phyloP scores from a whole-genome alignment of 2,797 vertebrate species.

The Anableps anableps region DNA sequence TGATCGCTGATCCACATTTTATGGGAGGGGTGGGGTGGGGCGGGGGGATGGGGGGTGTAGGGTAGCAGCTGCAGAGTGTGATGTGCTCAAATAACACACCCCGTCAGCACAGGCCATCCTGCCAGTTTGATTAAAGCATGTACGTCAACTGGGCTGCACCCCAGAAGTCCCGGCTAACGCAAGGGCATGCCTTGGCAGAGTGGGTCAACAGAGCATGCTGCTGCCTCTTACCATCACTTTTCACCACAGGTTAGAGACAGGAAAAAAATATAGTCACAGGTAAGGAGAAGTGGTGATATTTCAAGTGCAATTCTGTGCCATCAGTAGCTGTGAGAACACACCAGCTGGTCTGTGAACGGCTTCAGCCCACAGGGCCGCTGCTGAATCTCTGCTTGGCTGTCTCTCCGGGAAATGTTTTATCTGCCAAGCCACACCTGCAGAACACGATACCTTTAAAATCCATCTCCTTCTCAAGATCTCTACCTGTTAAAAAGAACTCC shows the following conservation, averaged over 20 bases:
- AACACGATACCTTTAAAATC: constrained; percentile 57
- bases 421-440: constrained; percentile 62
- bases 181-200: constrained; percentile 38
- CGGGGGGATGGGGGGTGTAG: neutral
- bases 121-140: constrained; percentile 69
- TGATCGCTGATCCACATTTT: constrained; percentile 39
- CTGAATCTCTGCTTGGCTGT: constrained; percentile 65
- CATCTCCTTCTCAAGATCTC: constrained; percentile 47
- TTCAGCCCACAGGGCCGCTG: constrained; percentile 58
- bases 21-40: neutral
- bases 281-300: constrained; percentile 40
- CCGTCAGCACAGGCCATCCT: constrained; percentile 50
- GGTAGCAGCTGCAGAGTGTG: constrained; percentile 43
- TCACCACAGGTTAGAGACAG: constrained; percentile 49
- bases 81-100: constrained; percentile 56
- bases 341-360: constrained; percentile 61
- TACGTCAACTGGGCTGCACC: constrained; percentile 49
- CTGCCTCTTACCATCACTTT: constrained; percentile 56
- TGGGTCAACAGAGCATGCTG: constrained; percentile 51
- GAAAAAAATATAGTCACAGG: constrained; percentile 21
- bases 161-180: constrained; percentile 47
- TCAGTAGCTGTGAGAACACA: constrained; percentile 42
- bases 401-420: constrained; percentile 57
- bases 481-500: constrained; percentile 52
- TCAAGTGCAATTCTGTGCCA: constrained; percentile 36